Conservation (phyloP, 2,888 invertebrate species). For the Cephus rjabovi region DNA sequence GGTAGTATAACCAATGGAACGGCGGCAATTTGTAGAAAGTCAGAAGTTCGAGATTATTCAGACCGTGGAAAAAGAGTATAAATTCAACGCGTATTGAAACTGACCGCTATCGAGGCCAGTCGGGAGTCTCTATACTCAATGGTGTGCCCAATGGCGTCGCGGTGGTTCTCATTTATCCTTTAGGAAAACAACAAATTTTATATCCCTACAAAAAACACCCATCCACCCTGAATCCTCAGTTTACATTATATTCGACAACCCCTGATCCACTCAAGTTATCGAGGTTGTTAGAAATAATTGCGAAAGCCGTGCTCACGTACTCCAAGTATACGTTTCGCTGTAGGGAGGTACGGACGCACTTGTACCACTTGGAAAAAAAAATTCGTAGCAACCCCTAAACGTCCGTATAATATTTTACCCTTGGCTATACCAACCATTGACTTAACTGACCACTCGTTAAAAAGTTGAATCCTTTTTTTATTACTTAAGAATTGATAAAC, state of each 20-base stretch:
- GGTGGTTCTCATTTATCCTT: neutral
- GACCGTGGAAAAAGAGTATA: constrained; percentile 17
- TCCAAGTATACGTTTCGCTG: neutral
- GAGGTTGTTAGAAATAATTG: constrained; percentile 54
- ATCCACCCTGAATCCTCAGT: neutral
- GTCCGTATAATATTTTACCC: neutral
- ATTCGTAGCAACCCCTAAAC: neutral
- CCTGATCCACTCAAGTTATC: constrained; percentile 38
- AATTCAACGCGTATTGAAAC: constrained; percentile 33
- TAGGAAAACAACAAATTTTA: neutral
- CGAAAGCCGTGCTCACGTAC: constrained; percentile 24
- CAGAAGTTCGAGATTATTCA: neutral
- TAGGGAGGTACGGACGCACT: neutral
- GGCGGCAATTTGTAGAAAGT: neutral
- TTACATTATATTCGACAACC: constrained; percentile 18
- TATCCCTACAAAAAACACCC: neutral
- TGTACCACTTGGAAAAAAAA: neutral
- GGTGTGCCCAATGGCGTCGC: neutral
- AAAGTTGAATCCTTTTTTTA: constrained; percentile 57
- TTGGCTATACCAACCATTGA: constrained; percentile 7
- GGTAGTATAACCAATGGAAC: neutral
- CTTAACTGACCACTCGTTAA: constrained; percentile 57
- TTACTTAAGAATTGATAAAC: constrained; percentile 25
- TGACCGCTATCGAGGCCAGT: constrained; percentile 30
- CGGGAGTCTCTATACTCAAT: neutral